phyloP scores from a whole-genome alignment of 1,140 invertebrate genomes.

The Drosophila oshimai region DNA sequence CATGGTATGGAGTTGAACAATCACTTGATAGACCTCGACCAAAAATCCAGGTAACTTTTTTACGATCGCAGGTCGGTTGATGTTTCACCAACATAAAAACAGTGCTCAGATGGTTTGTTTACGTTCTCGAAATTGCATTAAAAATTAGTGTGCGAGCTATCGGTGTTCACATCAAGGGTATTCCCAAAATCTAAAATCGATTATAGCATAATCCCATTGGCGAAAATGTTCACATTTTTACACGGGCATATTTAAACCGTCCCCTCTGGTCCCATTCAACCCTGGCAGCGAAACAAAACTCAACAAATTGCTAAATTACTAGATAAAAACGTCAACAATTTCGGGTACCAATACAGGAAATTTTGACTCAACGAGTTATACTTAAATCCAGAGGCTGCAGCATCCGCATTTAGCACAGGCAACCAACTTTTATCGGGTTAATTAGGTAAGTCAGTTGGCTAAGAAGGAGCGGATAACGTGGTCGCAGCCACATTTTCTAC shows the following conservation, averaged over 20 bases:
- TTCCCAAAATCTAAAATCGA: too few species aligned
- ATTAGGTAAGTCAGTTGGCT: conserved; percentile 56
- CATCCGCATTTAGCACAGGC: conserved; percentile 10
- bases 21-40: too few species aligned
- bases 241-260: background rate
- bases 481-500: conserved; percentile 33
- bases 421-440: conserved; percentile 15
- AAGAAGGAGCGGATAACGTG: conserved; percentile 23
- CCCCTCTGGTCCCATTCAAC: conserved; percentile 2
- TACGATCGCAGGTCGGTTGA: too few species aligned
- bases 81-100: too few species aligned
- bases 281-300: conserved; percentile 24
- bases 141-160: too few species aligned
- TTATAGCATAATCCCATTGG: too few species aligned
- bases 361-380: conserved; percentile 5
- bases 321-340: conserved; percentile 34
- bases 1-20: too few species aligned
- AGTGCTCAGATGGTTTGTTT: too few species aligned
- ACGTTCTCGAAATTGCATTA: too few species aligned
- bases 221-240: too few species aligned
- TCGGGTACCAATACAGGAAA: conserved; percentile 51
- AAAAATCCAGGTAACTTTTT: too few species aligned
- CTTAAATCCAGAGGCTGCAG: conserved; percentile 5
- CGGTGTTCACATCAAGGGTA: too few species aligned
- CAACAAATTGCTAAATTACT: conserved; percentile 27